phyloP scores from a whole-genome alignment of 2,113 vertebrate genomes.

The Corythaixoides concolor region DNA sequence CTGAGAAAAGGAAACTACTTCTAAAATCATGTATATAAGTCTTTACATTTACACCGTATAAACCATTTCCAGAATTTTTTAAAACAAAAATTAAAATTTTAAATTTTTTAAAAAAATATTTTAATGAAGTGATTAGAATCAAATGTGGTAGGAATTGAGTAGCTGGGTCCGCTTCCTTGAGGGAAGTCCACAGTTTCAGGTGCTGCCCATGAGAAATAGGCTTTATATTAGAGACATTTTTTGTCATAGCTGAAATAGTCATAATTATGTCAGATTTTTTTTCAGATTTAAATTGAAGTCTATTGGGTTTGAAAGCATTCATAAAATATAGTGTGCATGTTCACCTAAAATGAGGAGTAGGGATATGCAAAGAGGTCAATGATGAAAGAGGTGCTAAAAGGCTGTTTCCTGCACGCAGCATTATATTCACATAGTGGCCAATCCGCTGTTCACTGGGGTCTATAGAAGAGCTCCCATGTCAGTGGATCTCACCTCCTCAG shows the following conservation, averaged over 20 bases:
- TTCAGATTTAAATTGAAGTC: not conserved
- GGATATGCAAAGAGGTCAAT: not conserved
- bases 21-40: not conserved
- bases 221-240: not conserved
- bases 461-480: not conserved
- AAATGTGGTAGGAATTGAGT: not conserved
- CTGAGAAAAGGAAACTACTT: not conserved
- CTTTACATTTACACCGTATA: not conserved
- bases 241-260: not conserved
- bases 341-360: not conserved
- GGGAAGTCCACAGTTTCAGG: not conserved
- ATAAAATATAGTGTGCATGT: not conserved
- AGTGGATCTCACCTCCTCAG: not conserved
- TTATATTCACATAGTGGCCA: not conserved
- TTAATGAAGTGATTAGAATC: not conserved
- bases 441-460: not conserved
- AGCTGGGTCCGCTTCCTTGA: not conserved
- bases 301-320: not conserved
- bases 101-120: not conserved
- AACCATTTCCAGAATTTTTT: not conserved
- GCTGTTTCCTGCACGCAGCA: not conserved
- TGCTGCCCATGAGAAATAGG: not conserved
- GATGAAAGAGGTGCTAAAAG: not conserved
- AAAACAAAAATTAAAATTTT: no score
- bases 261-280: not conserved